These are phyloP conservation scores for Berghia stephanieae DNA, from an alignment of 1,140 invertebrate genomes.

Conservation along the genomic window DNA sequence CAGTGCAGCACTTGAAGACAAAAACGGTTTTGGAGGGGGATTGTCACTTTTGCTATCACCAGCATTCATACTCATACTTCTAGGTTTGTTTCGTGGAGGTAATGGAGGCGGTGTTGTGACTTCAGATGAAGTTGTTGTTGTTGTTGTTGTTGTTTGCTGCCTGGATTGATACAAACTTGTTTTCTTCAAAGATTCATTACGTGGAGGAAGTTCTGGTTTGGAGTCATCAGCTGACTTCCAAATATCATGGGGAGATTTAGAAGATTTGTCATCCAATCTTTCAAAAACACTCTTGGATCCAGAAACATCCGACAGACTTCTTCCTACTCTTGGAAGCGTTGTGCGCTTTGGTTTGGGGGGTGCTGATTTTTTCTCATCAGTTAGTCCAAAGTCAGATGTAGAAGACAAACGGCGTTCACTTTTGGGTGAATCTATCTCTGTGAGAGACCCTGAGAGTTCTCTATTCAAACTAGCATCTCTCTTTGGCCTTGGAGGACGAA, in stretches of 20 bases:
- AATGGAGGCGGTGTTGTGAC: slow-evolving; percentile 34
- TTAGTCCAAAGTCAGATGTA: slow-evolving; percentile 20
- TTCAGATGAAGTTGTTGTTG: slow-evolving; percentile 14
- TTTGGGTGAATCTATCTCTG: too few species aligned
- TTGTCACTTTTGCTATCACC: too few species aligned
- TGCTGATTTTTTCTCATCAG: slow-evolving; percentile 30
- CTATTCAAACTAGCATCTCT: too few species aligned
- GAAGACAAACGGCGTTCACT: too few species aligned
- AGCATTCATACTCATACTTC: slow-evolving; percentile 5
- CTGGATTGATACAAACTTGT: slow-evolving; percentile 13
- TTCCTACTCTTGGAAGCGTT: slow-evolving; percentile 30
- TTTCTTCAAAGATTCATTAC: slow-evolving; percentile 35
- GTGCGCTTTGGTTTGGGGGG: slow-evolving; percentile 52
- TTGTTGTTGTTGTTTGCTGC: neutral
- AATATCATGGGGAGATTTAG: slow-evolving; percentile 12
- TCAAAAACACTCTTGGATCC: slow-evolving; percentile 34
- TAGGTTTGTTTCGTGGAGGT: slow-evolving; percentile 38
- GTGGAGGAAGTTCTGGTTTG: slow-evolving; percentile 35
- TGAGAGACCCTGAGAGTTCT: too few species aligned
- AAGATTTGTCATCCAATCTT: neutral
- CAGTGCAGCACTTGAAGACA: neutral
- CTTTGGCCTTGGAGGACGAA: too few species aligned
- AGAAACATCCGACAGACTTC: slow-evolving; percentile 44
- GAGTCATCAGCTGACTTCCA: neutral
- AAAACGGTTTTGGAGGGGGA: too few species aligned